Evolutionary conservation across 2,113 vertebrate species (phyloP), one percentile per base, ranked within the genome.

Genomic region (Proterorhinus semilunaris): DNA sequence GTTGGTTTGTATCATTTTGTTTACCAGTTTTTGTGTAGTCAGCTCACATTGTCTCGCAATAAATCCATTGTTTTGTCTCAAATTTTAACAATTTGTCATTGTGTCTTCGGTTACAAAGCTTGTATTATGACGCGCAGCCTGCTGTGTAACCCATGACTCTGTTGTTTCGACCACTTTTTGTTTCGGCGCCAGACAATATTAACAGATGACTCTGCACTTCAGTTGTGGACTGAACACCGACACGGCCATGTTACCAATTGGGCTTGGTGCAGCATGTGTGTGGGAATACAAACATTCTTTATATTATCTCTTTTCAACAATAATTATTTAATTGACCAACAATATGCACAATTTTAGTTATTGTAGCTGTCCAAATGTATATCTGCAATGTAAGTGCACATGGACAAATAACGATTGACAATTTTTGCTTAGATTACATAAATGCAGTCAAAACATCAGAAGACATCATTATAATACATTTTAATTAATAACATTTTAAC

Each of bases 121-220:
- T 2, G 11, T 42, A 80, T 86, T 82, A 58, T 85, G 42, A 49
- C 1, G 5, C 7, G 6, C 42, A 67, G 51, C 57, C 12, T 75
- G 53, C 68, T 52, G 51, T 71, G 49, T 12, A 51, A 54, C 73
- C 48, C 73, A 68, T 78, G 72, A 68, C 75, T 71, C 2, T 71
- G 70, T 74, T 73, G 70, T 74, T 73, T 66, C 57, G 52, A 50
- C 66, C 54, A 27, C 10, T 54, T 55, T 85, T 86, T 91, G 86
- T 90, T 75, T 65, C 49, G 46, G 58, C 53, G 13, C 62, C 70
- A 70, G 55, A 90, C 88, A 90, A 89, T 84, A 68, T 75, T 83
- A 86, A 79, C 82, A 71, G 84, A 89, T 89, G 88, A 91, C 83
- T 85, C 69, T 55, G 88, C 83, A 0, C 63, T 91, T 86, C 83